Evolutionary conservation across 2,888 invertebrate genomes (phyloP), one percentile per base, ranked within the genome.

Genomic region (Empis stercorea): DNA sequence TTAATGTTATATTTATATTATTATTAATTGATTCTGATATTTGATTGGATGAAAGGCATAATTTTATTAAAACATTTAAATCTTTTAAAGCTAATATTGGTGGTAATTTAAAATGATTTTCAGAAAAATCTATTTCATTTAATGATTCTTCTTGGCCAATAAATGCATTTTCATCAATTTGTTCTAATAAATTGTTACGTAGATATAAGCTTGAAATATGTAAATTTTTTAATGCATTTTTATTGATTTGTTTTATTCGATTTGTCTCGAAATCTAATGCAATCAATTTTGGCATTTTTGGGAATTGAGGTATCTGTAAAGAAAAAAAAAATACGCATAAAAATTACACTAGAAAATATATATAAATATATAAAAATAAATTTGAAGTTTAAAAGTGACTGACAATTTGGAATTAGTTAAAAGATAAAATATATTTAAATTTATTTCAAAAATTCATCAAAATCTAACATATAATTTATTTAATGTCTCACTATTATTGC

Each of bases 201-300:
- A 91, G 71, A 62, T 83, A 85, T 46, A 83, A 63, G 66, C 83
- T 84, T 57, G 80, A 76, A 55, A 89, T 70, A 54, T 80, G 80
- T 58, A 88, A 73, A 41, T 85, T 85, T 62, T 81, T 83, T 68
- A 91, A 89, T 59, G 84, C 83, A 62, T 86, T 86, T 56, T 83
- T 84, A 11, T 84, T 79, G 53, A 89, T 73, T 58, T 86, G 82
- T 55, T 78, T 76, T 54, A 88, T 84, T 59, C 79, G 75, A 65
- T 87, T 88, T 49, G 83, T 79, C 62, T 84, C 84, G 50, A 87
- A 72, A 62, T 87, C 84, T 43, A 87, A 73, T 5, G 81, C 79
- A 49, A 79, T 78, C 45, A 87, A 70, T 61, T 79, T 81, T 51
- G 76, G 72, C 59, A 86, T 71, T 51, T 78, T 78, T 15, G 78